phyloP scores from a whole-genome alignment of 2,888 invertebrate genomes.

The Sympetrum striolatum region DNA sequence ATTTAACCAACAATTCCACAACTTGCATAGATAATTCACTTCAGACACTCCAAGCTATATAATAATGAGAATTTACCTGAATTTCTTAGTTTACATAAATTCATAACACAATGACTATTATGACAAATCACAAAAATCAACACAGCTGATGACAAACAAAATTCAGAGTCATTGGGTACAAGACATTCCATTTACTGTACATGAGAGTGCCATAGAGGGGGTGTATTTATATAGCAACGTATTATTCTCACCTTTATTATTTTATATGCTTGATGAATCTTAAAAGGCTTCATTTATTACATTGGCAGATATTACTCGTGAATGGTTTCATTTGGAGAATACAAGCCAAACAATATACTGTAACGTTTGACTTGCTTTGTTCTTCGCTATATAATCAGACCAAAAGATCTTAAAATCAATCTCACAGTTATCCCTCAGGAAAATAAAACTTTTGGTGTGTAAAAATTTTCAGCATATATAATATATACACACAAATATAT shows the following conservation, averaged over 20 bases:
- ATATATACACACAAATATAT: background rate
- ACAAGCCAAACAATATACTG: background rate
- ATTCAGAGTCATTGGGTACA: background rate
- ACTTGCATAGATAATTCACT: background rate
- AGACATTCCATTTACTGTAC: slow-evolving; percentile 23
- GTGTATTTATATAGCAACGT: too few relatives aligned
- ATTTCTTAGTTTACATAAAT: slow-evolving; percentile 2
- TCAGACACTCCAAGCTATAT: slow-evolving; percentile 10
- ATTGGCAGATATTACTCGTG: background rate
- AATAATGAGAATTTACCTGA: background rate
- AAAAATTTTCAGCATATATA: background rate
- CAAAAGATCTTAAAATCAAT: background rate
- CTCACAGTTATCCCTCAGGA: background rate
- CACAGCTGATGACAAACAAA: background rate
- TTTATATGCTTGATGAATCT: background rate
- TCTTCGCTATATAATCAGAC: background rate
- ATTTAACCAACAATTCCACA: background rate
- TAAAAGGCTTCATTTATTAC: background rate
- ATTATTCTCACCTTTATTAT: background rate
- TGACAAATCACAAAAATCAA: background rate
- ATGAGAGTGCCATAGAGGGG: background rate
- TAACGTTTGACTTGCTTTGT: background rate
- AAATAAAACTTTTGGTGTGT: background rate
- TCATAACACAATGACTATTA: background rate
- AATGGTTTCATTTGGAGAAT: background rate